Evolutionary conservation across 2,888 invertebrate genomes (phyloP).

Genomic region (Nysson spinosus): DNA sequence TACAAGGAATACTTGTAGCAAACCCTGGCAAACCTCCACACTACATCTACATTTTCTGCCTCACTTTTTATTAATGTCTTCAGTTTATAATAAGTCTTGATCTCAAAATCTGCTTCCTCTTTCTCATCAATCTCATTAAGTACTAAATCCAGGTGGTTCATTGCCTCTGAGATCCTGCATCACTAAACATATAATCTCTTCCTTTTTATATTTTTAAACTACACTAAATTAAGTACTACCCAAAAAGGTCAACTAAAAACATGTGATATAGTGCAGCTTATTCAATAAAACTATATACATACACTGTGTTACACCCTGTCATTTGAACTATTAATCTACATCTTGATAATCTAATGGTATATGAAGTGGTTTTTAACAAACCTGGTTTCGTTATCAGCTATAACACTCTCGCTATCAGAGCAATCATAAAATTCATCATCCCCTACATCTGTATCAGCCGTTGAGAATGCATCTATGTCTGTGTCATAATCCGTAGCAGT

Average conservation of each 20-base stretch:
- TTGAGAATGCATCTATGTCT: slow-evolving; percentile 70
- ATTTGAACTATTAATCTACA: slow-evolving; percentile 33
- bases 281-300: too few species aligned
- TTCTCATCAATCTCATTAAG: slow-evolving; percentile 63
- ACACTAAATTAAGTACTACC: slow-evolving; percentile 33
- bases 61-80: slow-evolving; percentile 61
- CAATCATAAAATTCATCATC: slow-evolving; percentile 76
- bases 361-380: slow-evolving; percentile 52
- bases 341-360: slow-evolving; percentile 14
- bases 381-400: slow-evolving; percentile 66
- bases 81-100: slow-evolving; percentile 60
- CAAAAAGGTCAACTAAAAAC: slow-evolving; percentile 3
- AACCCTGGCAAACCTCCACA: slow-evolving; percentile 72
- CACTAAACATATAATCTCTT: slow-evolving; percentile 72
- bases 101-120: slow-evolving; percentile 37
- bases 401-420: slow-evolving; percentile 69
- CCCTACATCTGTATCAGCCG: slow-evolving; percentile 70
- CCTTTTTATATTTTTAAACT: slow-evolving; percentile 53
- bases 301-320: too few species aligned
- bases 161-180: slow-evolving; percentile 69
- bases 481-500: slow-evolving; percentile 67
- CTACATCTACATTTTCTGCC: slow-evolving; percentile 67
- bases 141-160: slow-evolving; percentile 59
- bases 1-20: slow-evolving; percentile 64
- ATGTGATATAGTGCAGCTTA: too few species aligned